Base-by-base conservation (phyloP, 2,888 invertebrate genomes). In the Dexiosoma caninum region DNA sequence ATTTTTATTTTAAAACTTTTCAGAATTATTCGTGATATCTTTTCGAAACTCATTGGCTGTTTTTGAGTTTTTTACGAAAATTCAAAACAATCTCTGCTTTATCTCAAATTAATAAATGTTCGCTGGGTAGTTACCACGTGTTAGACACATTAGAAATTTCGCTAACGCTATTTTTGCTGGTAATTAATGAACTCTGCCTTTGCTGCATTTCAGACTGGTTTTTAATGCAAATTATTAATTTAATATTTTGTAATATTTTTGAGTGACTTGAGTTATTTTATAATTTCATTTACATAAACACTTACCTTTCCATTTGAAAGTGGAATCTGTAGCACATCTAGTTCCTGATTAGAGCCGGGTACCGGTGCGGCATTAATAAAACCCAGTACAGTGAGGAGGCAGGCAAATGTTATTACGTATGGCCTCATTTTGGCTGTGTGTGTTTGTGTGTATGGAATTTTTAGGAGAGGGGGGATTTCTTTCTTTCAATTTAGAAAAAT, bases 251-350 rank as follows among this genome's bases (percentile, higher is more conserved):
- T 35, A 32, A 42, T 1, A 14, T 21, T 59, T 37, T 27, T 37
- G 6, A 19, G 1, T 35, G 32, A n/a, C 37, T 30, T 32, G 42
- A 53, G 9, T 21, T 35, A 21, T 19, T 35, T 62, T 60, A 8
- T n/a, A 62, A 51, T 16, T 8, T 23, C 14, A 9, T 55, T 46
- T 57, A 37, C 14, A 27, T 14, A 23, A 51, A 30, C 14, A 88
- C 90, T 89, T 85, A 90, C 90, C 90, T 90, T 90, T 84, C 87
- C 89, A 85, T 89, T 86, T 55, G 85, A 83, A n/a, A 90, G 85
- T n/a, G 90, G 90, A 82, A 90, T 90, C 83, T 90, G 89, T 71
- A 90, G 83, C 62, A 90, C 84, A 83, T 90, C 89, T 77, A 90
- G 84, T 85, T 89, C 89, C 84, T 88, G 87, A 83, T 88, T 86